A percentile compares a stretch with the other conserved stretches of the same genome.
phyloP scores from a whole-genome alignment of 2,113 vertebrate genomes.

The Gadus chalcogrammus region DNA sequence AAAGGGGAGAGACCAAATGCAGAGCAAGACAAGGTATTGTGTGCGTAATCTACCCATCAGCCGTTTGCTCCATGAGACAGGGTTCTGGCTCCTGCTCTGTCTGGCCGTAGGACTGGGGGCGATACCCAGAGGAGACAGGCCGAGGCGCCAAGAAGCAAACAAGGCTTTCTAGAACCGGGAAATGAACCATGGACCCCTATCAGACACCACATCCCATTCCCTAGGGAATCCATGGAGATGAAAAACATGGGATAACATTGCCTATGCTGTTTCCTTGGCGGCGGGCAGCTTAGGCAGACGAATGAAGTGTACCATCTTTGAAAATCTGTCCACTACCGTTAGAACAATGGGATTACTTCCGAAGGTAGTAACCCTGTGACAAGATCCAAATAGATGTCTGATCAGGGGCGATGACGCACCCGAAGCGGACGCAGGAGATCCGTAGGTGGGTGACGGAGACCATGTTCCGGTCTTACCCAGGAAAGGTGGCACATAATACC shows the following conservation, averaged over 20 bases:
- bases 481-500: too few species aligned
- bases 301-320: not conserved
- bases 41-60: too few species aligned
- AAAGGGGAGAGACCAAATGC: not conserved
- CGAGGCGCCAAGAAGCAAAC: not conserved
- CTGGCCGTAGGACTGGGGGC: not conserved
- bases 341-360: too few species aligned
- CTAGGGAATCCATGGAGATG: not conserved
- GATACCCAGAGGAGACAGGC: too few species aligned
- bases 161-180: not conserved
- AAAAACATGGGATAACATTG: not conserved
- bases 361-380: too few species aligned
- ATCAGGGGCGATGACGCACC: too few species aligned
- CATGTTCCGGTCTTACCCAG: too few species aligned
- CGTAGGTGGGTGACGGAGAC: too few species aligned
- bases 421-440: too few species aligned
- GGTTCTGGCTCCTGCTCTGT: conserved; percentile 1
- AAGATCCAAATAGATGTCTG: too few species aligned
- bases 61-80: not conserved
- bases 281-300: not conserved
- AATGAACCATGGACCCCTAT: not conserved
- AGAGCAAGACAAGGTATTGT: not conserved
- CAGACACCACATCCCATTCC: not conserved
- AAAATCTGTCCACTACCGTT: not conserved
- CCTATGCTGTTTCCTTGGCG: not conserved